phyloP scores from a whole-genome alignment of 2,113 vertebrate species.

The Cynopterus brachyotis region DNA sequence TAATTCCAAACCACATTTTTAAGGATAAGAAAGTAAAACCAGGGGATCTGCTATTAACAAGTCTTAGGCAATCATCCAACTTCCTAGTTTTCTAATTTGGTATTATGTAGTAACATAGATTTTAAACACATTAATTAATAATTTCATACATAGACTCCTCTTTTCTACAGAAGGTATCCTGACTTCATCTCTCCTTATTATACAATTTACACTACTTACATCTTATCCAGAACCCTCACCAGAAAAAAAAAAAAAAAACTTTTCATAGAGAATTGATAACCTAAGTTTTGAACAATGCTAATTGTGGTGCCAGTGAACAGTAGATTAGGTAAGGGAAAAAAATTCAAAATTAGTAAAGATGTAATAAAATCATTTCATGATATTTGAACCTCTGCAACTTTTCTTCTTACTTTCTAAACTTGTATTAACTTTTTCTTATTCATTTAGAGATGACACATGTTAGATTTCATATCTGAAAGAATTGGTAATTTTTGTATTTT shows the following conservation, averaged over 20 bases:
- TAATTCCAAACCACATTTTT: background rate
- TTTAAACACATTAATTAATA: background rate
- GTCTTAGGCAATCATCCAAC: background rate
- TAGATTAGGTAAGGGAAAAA: background rate
- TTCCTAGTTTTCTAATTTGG: background rate
- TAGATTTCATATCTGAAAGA: background rate
- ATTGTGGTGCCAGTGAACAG: background rate
- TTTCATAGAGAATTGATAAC: background rate
- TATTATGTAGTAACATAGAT: background rate
- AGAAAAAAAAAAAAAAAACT: background rate
- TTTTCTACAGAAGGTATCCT: background rate
- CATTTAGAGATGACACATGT: background rate
- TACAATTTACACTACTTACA: background rate
- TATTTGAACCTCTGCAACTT: background rate
- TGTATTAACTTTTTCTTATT: background rate
- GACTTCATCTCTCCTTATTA: background rate
- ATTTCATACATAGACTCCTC: background rate
- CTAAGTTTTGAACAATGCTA: background rate
- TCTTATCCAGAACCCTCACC: background rate
- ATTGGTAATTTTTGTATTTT: background rate
- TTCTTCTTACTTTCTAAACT: background rate
- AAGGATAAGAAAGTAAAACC: background rate
- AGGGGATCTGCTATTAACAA: background rate
- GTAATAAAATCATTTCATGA: background rate
- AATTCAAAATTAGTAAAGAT: background rate